Conservation (phyloP, 2,888 invertebrate genomes). For the Suillia variegata region DNA sequence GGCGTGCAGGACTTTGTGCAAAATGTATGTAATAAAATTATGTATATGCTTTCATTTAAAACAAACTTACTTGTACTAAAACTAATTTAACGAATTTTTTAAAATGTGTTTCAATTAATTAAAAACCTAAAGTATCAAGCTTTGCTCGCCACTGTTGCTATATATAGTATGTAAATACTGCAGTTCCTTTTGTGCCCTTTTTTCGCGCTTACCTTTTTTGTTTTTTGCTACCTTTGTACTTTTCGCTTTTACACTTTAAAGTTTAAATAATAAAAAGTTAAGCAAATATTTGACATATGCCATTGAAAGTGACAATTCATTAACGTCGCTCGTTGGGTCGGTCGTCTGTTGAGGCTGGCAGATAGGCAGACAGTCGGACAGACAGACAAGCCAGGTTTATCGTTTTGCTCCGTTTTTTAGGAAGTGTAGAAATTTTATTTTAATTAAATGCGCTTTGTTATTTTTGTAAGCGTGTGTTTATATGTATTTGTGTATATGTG, state of each 20-base stretch:
- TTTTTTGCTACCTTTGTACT: neutral
- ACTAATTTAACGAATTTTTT: neutral
- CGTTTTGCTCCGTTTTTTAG: neutral
- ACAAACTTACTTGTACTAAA: no score
- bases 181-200: neutral
- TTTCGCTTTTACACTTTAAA: slow-evolving; percentile 2
- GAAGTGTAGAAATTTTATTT: slow-evolving; percentile 4
- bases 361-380: neutral
- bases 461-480: neutral
- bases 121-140: neutral
- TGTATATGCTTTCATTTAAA: no score
- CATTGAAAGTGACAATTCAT: slow-evolving; percentile 5
- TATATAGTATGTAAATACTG: no score
- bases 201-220: neutral
- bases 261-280: slow-evolving; percentile 5
- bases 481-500: neutral
- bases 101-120: neutral
- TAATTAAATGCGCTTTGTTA: slow-evolving; percentile 6
- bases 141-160: neutral
- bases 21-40: no score
- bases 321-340: neutral
- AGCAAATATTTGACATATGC: slow-evolving; percentile 1
- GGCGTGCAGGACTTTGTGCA: no score
- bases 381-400: neutral
- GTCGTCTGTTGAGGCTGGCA: neutral